Evolutionary conservation across 2,113 vertebrate species (phyloP), one percentile per base, ranked within the genome.

Genomic region (Gulo gulo): DNA sequence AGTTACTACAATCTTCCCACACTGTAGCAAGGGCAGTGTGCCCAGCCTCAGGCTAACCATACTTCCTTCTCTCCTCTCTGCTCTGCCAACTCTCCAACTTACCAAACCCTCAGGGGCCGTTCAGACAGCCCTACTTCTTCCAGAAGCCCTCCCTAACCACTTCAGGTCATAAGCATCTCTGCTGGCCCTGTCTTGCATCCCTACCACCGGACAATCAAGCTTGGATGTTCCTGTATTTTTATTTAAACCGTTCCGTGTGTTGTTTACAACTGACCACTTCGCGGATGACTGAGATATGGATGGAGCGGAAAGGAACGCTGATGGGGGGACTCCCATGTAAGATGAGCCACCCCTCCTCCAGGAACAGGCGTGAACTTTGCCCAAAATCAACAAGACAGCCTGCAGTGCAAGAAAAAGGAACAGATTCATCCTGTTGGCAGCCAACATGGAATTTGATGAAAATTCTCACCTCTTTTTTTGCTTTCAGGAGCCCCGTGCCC

Each of bases 401-500:
- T 85, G 21, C 55, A 39, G 61, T 13, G 31, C 87, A 91, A 79
- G 45, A 57, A 69, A 93, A 45, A 65, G 73, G 6, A 59, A 39
- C 7, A 1, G 50, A 55, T 34, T 11, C 83, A 55, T 63, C 31
- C 69, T 61, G 59, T 29, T 78, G n/a, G 78, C 69, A 63, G 71
- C 45, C 92, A 65, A 87, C 23, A 91, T 65, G 50, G 12, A 96
- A 50, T 83, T 6, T 24, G 39, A 52, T 42, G 50, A 23, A 69
- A n/a, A 88, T 50, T 78, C 96, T 92, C 89, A 91, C 86, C 94
- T 91, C 81, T 67, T 76, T 87, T 73, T 80, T 82, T 87, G 74
- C 81, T 95, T 71, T 94, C 65, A 76, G 91, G 65, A 91, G 74
- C 47, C 74, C 65, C 34, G 21, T 76, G 57, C 65, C 47, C 91